Base-by-base conservation (phyloP, 1,140 invertebrate species). In the Penaeus vannamei region DNA sequence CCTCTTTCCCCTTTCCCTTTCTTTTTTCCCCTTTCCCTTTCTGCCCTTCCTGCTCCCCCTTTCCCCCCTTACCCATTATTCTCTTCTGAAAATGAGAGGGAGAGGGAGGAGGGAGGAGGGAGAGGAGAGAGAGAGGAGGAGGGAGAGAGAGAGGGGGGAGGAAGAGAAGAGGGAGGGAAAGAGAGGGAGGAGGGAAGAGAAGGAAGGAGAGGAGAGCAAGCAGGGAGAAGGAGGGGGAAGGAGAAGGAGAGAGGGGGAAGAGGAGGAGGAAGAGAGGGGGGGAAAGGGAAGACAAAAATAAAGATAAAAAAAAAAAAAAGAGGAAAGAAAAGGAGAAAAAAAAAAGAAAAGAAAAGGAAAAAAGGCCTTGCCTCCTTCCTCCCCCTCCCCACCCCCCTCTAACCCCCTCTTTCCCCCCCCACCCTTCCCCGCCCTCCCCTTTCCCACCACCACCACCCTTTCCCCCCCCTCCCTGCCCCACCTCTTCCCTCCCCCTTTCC, bases 281-380 rank as follows among this genome's bases (percentile, higher is more conserved):
- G 17, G 23, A 32, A 82, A 32, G n/a, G 46, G 60, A n/a, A 32
- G 14, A 7, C 10, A 80, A 17, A 42, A 20, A 7, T 4, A 59
- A 22, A 82, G 46, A 59, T 53, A 61, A 36, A 82, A 36, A 61
- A 53, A 83, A n/a, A 64, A 10, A 83, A 26, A 83, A 26, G 36
- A 60, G 64, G 81, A 83, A 60, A 83, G 81, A 83, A 60, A 62
- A 60, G 46, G 77, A 80, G 81, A 62, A 60, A 83, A 60, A 64
- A 60, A 62, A 36, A 46, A 36, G 19, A 14, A 46, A 22, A 46
- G 46, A 46, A 12, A 42, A 14, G 19, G 77, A 23, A 14, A 36
- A 8, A 36, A 7, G n/a, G 4, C 36, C 42, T 20, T 77, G 72
- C 14, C 36, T 23, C 26, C 42, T 19, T 46, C 32, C 1, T 46